Base-by-base conservation (phyloP, 2,113 vertebrate species). In the Phyllostomus discolor region DNA sequence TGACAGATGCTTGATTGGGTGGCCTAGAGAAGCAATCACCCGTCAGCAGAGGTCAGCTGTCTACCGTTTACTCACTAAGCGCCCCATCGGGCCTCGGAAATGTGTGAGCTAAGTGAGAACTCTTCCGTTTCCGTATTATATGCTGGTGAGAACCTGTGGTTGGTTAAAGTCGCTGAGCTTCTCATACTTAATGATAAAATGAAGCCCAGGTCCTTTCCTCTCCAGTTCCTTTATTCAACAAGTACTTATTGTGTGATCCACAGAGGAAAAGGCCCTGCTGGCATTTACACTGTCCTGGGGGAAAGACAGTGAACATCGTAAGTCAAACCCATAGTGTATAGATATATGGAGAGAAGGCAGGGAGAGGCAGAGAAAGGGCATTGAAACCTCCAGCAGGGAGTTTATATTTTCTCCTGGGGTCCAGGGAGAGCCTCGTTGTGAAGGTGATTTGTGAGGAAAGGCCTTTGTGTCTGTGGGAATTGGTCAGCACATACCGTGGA, bases 401-500 rank as follows among this genome's bases (percentile, higher is more conserved):
- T 28, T 86, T 91, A 12, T 43, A 10, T n/a, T 75, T 89, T 91
- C 86, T 62, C 2, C 14, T 15, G 16, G 8, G 41, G 14, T 1
- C 24, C 5, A 31, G 6, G 5, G 26, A 67, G 4, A n/a, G 28
- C 46, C 20, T 48, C 19, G 8, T 4, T 50, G 24, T 59, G n/a
- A 67, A 57, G 50, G 15, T 9, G 43, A 9, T 64, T 57, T 35
- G 1, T 19, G 43, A 88, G 72, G 48, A 80, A 92, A 84, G n/a
- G 46, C 66, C 43, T 75, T n/a, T 46, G 5, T 41, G 12, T 57
- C 14, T 85, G 7, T 26, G 38, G 41, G 15, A 19, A 5, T n/a
- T 31, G 17, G 28, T 16, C 2, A 24, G 12, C 1, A 7, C 2
- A 1, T 19, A 0, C 14, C 41, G 24, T 54, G 38, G 11, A 6